phyloP scores from a whole-genome alignment of 2,113 vertebrate species.

The Colossoma macropomum region DNA sequence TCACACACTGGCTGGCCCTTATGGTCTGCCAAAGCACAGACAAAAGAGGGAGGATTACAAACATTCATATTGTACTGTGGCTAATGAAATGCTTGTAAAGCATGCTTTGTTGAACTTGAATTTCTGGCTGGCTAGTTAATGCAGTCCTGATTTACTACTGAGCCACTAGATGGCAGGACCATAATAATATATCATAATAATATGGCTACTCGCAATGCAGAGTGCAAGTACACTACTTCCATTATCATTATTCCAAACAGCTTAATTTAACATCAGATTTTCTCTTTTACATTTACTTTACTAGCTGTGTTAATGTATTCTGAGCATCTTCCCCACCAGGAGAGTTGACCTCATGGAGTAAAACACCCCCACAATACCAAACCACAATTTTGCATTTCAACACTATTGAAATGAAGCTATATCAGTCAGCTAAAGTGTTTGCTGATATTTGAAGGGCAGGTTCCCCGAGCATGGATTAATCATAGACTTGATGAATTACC shows the following conservation, averaged over 20 bases:
- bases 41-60: not conserved
- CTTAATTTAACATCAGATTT: not conserved
- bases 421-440: no score
- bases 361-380: no score
- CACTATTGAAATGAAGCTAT: no score
- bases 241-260: not conserved
- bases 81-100: not conserved
- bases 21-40: slow-evolving; percentile 60
- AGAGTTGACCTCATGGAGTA: no score
- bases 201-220: not conserved
- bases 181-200: not conserved
- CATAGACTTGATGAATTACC: no score
- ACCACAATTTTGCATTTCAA: no score
- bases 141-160: not conserved
- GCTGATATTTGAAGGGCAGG: no score
- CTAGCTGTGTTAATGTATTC: not conserved
- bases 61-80: not conserved
- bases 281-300: not conserved
- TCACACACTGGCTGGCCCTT: slow-evolving; percentile 70
- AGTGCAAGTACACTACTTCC: not conserved
- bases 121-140: not conserved
- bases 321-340: not conserved
- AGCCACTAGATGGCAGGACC: slow-evolving; percentile 45
- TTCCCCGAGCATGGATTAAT: no score
- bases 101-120: not conserved